phyloP scores from a whole-genome alignment of 2,113 vertebrate species.

The Ellobius talpinus region DNA sequence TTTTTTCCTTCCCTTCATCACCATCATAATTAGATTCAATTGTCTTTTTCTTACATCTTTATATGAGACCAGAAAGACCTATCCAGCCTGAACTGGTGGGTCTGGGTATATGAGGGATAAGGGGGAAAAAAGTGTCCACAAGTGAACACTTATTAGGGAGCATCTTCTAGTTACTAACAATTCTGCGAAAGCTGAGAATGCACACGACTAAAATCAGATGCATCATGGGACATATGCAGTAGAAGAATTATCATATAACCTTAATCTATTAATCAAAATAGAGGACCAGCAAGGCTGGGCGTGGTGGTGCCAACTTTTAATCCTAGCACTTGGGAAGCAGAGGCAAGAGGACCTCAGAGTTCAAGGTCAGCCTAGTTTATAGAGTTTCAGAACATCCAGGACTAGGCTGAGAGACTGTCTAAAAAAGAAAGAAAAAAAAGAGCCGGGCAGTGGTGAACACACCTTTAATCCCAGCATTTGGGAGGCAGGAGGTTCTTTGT shows the following conservation, averaged over 20 bases:
- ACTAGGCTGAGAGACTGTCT: background rate
- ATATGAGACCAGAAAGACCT: background rate
- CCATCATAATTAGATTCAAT: background rate
- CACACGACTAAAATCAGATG: background rate
- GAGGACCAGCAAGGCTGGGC: background rate
- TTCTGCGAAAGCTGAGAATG: background rate
- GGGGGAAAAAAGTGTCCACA: background rate
- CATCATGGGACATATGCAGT: background rate
- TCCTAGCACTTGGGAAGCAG: background rate
- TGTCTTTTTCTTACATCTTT: background rate
- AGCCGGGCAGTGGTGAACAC: background rate
- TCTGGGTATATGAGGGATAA: background rate
- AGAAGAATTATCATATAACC: background rate
- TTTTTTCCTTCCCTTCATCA: background rate
- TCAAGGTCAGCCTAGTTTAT: background rate
- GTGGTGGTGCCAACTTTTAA: background rate
- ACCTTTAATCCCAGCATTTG: background rate
- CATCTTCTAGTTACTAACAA: no score
- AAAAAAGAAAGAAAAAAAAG: background rate
- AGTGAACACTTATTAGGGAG: background rate
- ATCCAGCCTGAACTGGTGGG: background rate
- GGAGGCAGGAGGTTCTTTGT: background rate
- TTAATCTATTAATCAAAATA: background rate
- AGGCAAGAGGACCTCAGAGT: background rate
- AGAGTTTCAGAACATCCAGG: background rate